Base-by-base conservation (phyloP, 2,797 vertebrate genomes). In the Sebastes matsubarae region DNA sequence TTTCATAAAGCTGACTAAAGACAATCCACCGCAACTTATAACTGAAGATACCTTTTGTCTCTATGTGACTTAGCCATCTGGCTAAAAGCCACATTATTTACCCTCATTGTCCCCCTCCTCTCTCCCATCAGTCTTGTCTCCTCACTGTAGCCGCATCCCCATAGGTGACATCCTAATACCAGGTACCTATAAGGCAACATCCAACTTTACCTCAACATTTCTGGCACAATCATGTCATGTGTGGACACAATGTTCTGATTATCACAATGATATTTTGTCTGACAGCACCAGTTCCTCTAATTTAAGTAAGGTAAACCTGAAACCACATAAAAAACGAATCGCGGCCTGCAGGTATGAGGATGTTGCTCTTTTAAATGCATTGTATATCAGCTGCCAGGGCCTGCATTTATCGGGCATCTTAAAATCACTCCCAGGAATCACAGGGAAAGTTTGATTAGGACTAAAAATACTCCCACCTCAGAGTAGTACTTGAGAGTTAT, bases 401-500 rank as follows among this genome's bases (percentile, higher is more conserved):
- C 73, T 57, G 12, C 30, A 36, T 87, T 88, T 77, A 80, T 79
- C 63, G 71, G 60, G 42, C 75, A 25, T 71, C 64, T 79, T 59
- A 68, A 77, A 83, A 72, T 83, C 79, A 68, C 46, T 83, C 77
- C n/a, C 50, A 76, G 72, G 65, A 84, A 75, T 84, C 86, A 63
- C 50, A 1, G 75, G 16, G 65, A 85, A 87, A 82, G 76, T 92
- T 92, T 89, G 88, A 92, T 90, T 80, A 85, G 80, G 72, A 84
- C 87, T 92, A 93, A 89, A 92, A 92, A 91, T 91, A 93, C 82
- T 84, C 72, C n/a, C 67, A 81, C 86, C 83, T 92, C 70, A 80
- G 80, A 82, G 83, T 86, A 87, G 82, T 85, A 87, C 87, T 88
- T 75, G 70, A 89, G 54, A 77, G 88, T 92, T 93, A 93, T 93